These are phyloP conservation scores for Camponotus pennsylvanicus DNA, from an alignment of 1,140 invertebrate genomes.

Conservation along the genomic window DNA sequence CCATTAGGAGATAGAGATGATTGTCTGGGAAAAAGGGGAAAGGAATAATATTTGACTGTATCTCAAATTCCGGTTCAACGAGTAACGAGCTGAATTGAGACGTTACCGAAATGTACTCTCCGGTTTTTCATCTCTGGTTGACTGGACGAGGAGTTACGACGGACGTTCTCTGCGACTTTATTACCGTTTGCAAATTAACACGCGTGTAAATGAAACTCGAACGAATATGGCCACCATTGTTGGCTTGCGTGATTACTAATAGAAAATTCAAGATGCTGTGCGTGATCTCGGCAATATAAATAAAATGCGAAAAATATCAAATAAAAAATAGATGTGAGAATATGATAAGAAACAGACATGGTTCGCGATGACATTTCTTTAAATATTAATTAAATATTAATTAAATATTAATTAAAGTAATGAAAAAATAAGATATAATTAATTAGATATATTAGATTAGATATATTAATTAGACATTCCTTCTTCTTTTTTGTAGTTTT, in stretches of 20 bases:
- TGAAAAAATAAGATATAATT: not conserved
- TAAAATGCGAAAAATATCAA: slow-evolving; percentile 1
- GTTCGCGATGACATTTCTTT: not conserved
- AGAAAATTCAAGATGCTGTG: slow-evolving; percentile 32
- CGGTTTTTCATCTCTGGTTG: slow-evolving; percentile 28
- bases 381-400: slow-evolving; percentile 1
- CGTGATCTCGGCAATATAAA: not conserved
- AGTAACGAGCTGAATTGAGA: slow-evolving; percentile 78
- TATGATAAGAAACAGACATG: not conserved
- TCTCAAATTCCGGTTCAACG: slow-evolving; percentile 68
- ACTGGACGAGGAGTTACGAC: slow-evolving; percentile 2
- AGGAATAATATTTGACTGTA: slow-evolving; percentile 73
- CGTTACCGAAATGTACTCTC: slow-evolving; percentile 65
- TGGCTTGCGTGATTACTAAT: not conserved
- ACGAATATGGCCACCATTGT: slow-evolving; percentile 11
- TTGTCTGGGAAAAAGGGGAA: slow-evolving; percentile 53
- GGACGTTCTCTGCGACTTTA: not conserved
- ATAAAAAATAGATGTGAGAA: slow-evolving; percentile 4
- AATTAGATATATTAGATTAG: too few relatives aligned
- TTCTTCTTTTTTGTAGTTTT: not conserved
- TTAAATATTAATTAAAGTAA: slow-evolving; percentile 1
- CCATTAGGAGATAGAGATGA: slow-evolving; percentile 81
- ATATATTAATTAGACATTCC: not conserved
- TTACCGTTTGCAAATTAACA: slow-evolving; percentile 35
- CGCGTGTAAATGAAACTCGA: slow-evolving; percentile 9